These are phyloP conservation scores for Cygnus buccinator DNA, from an alignment of 2,113 vertebrate species.

Conservation along the genomic window DNA sequence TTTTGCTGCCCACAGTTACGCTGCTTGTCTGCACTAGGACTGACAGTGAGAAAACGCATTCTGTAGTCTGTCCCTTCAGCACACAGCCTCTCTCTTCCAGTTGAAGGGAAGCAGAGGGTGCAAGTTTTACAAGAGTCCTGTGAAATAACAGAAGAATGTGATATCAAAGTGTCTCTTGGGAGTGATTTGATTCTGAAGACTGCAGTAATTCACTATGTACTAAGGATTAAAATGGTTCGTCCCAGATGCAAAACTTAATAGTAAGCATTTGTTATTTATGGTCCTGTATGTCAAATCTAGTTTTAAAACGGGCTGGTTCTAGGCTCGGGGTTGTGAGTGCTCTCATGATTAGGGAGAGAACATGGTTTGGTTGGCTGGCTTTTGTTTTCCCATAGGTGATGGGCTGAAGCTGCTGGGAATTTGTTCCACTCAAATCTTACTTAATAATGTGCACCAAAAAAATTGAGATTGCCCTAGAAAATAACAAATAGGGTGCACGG, in stretches of 20 bases:
- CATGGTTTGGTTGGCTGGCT: accelerated
- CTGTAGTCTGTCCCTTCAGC: neutral
- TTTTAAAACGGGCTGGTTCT: neutral
- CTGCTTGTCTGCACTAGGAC: accelerated
- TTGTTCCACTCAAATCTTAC: accelerated
- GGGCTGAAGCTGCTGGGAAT: neutral
- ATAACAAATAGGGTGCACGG: no score
- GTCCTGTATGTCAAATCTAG: neutral
- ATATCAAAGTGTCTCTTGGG: accelerated
- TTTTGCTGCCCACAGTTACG: neutral
- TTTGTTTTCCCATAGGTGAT: neutral
- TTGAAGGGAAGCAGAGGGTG: no score
- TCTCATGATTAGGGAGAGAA: accelerated
- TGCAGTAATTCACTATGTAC: neutral
- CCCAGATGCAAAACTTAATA: neutral
- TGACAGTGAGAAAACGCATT: neutral
- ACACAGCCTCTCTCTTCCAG: neutral
- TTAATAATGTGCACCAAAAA: neutral
- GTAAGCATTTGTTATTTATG: neutral
- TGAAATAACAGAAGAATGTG: accelerated
- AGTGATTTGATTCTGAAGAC: neutral
- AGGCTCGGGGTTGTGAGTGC: neutral
- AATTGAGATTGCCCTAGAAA: no score
- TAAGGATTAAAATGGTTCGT: neutral
- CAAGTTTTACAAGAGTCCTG: accelerated